phyloP scores from a whole-genome alignment of 2,797 vertebrate species.

The Hippoglossus hippoglossus region DNA sequence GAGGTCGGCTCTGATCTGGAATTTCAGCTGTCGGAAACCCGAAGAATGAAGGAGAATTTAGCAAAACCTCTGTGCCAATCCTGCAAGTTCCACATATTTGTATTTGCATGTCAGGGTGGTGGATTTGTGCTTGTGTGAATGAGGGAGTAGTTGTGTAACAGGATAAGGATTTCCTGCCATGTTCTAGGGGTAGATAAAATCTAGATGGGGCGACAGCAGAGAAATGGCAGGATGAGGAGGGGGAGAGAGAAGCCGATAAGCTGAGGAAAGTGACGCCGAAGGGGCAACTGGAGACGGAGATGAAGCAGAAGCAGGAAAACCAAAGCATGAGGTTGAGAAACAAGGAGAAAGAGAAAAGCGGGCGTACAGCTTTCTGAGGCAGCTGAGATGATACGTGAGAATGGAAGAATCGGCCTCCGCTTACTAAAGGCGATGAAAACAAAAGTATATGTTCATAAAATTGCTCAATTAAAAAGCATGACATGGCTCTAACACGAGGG shows the following conservation, averaged over 20 bases:
- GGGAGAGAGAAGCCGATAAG: constrained; percentile 39
- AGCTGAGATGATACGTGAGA: constrained; percentile 11
- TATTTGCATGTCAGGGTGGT: constrained; percentile 30
- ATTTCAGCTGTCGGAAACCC: background rate
- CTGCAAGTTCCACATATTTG: constrained; percentile 8
- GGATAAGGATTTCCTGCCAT: constrained; percentile 72
- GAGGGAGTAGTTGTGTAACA: constrained; percentile 56
- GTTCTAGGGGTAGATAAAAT: constrained; percentile 61
- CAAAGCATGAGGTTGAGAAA: constrained; percentile 9
- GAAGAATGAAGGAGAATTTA: background rate
- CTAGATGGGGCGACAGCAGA: constrained; percentile 34
- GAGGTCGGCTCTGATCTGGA: background rate
- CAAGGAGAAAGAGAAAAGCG: background rate
- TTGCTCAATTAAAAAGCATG: background rate
- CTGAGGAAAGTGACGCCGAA: constrained; percentile 35
- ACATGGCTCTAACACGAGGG: constrained; percentile 3
- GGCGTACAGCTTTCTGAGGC: background rate
- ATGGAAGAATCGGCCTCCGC: constrained; percentile 2
- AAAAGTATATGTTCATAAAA: constrained; percentile 20
- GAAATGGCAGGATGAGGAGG: constrained; percentile 27
- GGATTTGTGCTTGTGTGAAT: constrained; percentile 24
- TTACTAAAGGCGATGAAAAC: background rate
- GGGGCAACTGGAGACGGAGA: constrained; percentile 46
- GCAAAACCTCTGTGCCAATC: constrained; percentile 15
- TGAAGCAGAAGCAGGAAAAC: constrained; percentile 44